Conservation (phyloP, 2,888 invertebrate genomes). For the Temnothorax ravouxi region DNA sequence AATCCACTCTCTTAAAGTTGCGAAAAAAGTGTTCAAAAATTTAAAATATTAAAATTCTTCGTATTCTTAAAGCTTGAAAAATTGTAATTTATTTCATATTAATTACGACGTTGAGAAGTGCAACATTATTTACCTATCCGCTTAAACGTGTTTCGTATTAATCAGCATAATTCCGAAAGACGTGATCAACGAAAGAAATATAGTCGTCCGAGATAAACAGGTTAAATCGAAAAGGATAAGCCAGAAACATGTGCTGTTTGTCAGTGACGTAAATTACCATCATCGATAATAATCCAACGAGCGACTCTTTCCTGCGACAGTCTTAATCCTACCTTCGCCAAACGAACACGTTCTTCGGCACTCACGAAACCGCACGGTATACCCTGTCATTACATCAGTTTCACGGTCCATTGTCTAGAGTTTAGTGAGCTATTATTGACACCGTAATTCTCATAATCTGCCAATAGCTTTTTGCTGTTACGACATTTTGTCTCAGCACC, state of each 20-base stretch:
- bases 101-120: background rate
- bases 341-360: constrained; percentile 55
- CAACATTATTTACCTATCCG: background rate
- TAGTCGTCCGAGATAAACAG: background rate
- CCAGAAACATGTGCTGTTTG: constrained; percentile 5
- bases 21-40: background rate
- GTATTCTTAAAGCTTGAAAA: background rate
- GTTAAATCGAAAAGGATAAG: background rate
- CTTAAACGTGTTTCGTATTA: background rate
- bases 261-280: constrained; percentile 46
- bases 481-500: background rate
- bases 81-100: background rate
- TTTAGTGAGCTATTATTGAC: constrained; percentile 4
- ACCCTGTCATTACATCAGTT: background rate
- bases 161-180: background rate
- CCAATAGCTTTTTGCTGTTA: background rate
- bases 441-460: constrained; percentile 19
- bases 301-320: constrained; percentile 69
- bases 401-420: background rate
- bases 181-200: background rate
- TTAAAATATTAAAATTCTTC: no score
- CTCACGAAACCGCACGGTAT: background rate
- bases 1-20: background rate
- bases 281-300: constrained; percentile 59
- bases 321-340: constrained; percentile 61